Percentiles rank a stretch among this genome's conserved stretches.
phyloP scores from a whole-genome alignment of 2,113 vertebrate genomes.

The Alethe castanea region DNA sequence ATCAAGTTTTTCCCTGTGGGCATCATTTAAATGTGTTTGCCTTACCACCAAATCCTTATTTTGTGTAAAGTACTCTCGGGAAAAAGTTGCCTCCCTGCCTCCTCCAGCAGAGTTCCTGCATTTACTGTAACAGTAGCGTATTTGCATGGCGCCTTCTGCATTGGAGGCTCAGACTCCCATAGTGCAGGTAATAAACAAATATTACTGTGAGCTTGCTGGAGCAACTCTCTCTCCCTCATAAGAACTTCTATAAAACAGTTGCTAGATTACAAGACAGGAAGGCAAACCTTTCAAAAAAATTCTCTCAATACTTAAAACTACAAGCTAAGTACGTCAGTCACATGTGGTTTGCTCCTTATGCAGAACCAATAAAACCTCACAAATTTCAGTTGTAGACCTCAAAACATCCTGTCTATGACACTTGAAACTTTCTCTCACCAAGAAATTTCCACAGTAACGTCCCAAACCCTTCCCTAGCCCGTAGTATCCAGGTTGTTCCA shows the following conservation, averaged over 20 bases:
- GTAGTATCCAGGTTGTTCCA: not conserved
- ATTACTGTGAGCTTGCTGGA: conserved; percentile 12
- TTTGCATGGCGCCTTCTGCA: conserved; percentile 18
- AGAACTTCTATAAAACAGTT: conserved; percentile 21
- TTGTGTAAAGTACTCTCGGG: not conserved
- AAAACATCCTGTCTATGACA: not conserved
- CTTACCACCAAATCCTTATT: conserved; percentile 57
- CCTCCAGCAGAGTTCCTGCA: not conserved
- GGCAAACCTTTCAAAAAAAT: not conserved
- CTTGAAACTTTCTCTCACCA: not conserved
- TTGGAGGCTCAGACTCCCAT: not conserved
- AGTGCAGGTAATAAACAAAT: conserved; percentile 35
- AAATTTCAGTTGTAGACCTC: not conserved
- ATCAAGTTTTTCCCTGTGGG: conserved; percentile 3
- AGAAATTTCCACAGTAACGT: not conserved
- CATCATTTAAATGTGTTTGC: conserved; percentile 51
- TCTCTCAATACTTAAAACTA: not conserved
- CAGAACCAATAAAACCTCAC: not conserved
- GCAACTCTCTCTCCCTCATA: not conserved
- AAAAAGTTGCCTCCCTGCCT: not conserved
- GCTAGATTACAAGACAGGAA: not conserved
- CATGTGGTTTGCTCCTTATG: not conserved
- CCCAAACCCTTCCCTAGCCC: not conserved
- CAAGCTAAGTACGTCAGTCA: not conserved
- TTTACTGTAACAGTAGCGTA: not conserved